A percentile compares a stretch with the other conserved stretches of the same genome.
These are phyloP conservation scores for Aproaerema taeniolella DNA, from an alignment of 2,888 invertebrate species.

Conservation along the genomic window DNA sequence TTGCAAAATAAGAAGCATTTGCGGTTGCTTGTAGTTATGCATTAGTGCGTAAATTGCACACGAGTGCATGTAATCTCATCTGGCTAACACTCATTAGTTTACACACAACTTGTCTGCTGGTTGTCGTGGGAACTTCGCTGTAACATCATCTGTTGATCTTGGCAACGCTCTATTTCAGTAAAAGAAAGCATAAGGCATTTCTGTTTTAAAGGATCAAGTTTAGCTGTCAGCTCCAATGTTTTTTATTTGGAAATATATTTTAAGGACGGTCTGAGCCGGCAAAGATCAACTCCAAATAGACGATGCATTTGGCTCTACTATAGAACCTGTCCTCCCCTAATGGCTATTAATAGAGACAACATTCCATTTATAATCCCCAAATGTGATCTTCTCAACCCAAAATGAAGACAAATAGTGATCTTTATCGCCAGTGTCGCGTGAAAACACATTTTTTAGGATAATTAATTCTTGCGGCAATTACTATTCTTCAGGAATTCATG, in stretches of 20 bases:
- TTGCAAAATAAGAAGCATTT: conserved; percentile 46
- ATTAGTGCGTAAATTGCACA: conserved; percentile 62
- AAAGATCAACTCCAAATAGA: conserved; percentile 27
- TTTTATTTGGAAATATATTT: conserved; percentile 41
- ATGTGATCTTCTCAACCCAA: conserved; percentile 22
- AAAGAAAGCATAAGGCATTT: conserved; percentile 22
- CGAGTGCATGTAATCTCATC: conserved; percentile 57
- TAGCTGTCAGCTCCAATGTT: conserved; percentile 37
- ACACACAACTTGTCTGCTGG: conserved; percentile 38
- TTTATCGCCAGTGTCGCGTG: conserved; percentile 14
- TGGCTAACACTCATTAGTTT: conserved; percentile 54
- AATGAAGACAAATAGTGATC: conserved; percentile 17
- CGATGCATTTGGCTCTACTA: conserved; percentile 21
- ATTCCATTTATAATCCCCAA: conserved; percentile 29
- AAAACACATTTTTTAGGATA: conserved; percentile 6
- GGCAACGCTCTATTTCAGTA: conserved; percentile 33
- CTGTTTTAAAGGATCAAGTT: conserved; percentile 30
- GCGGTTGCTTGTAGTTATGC: conserved; percentile 50
- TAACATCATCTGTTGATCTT: conserved; percentile 38
- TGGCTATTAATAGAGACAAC: conserved; percentile 34
- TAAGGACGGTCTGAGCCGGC: conserved; percentile 27
- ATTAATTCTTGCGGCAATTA: too few relatives aligned
- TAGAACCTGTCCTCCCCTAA: conserved; percentile 34
- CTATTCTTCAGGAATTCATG: too few relatives aligned
- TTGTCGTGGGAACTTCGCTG: conserved; percentile 56